A percentile compares a stretch with the other conserved stretches of the same genome.
phyloP scores from a whole-genome alignment of 1,140 invertebrate genomes.

The Macrobrachium rosenbergii region DNA sequence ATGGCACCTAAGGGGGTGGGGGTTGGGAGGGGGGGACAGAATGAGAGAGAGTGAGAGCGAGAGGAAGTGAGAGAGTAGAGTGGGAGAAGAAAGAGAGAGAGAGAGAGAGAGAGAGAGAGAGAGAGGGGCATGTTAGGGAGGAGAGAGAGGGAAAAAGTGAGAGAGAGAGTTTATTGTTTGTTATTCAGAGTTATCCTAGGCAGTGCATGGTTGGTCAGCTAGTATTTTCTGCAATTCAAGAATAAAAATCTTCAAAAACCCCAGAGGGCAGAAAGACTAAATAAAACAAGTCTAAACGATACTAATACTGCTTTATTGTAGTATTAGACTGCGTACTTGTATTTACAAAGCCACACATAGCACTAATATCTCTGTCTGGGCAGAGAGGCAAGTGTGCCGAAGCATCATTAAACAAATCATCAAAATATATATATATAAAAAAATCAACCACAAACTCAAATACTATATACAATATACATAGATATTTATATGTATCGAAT shows the following conservation, averaged over 20 bases:
- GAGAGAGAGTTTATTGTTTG: too few relatives aligned
- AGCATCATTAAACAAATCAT: background rate
- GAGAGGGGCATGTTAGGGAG: too few relatives aligned
- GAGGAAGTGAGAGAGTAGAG: too few relatives aligned
- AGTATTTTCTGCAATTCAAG: too few relatives aligned
- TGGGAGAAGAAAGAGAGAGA: too few relatives aligned
- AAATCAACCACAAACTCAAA: background rate
- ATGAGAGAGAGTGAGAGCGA: too few relatives aligned
- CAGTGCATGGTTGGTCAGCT: too few relatives aligned
- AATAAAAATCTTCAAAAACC: background rate
- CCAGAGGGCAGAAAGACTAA: background rate
- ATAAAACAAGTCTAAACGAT: background rate
- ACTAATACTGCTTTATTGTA: conserved; percentile 2
- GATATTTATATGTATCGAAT: background rate
- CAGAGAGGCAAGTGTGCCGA: conserved; percentile 14
- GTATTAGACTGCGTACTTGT: conserved; percentile 3
- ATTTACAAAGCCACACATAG: conserved; percentile 22
- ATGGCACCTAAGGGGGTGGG: too few relatives aligned
- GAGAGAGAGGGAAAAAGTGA: too few relatives aligned
- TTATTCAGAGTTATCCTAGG: too few relatives aligned
- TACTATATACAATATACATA: conserved; percentile 31
- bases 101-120: too few relatives aligned
- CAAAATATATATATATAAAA: background rate
- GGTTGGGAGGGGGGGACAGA: too few relatives aligned
- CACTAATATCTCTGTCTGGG: conserved; percentile 19